Evolutionary conservation across 2,888 invertebrate species (phyloP).

Genomic region (Agonopterix subpropinquella): DNA sequence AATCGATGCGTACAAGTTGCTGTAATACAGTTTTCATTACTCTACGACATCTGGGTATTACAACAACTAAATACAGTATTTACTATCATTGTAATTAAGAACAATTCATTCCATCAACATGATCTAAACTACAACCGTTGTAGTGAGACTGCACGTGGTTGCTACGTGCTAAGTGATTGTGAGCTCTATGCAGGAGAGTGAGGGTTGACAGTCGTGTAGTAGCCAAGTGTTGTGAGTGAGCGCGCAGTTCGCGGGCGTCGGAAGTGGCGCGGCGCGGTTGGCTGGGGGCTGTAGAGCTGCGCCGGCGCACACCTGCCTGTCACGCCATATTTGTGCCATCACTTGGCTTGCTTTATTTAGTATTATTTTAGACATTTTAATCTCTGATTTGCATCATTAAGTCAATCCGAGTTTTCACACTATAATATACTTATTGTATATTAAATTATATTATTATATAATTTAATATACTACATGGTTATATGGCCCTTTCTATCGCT

Average conservation of each 20-base stretch:
- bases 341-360: conserved; percentile 18
- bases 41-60: conserved; percentile 3
- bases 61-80: conserved; percentile 3
- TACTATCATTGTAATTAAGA: not conserved
- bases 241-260: conserved; percentile 33
- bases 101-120: conserved; percentile 15
- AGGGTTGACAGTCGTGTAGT: conserved; percentile 15
- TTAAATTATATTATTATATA: no score
- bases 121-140: conserved; percentile 39
- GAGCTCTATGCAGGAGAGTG: conserved; percentile 17
- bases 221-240: conserved; percentile 16
- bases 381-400: no score
- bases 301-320: conserved; percentile 51
- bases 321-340: conserved; percentile 37
- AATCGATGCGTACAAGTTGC: not conserved
- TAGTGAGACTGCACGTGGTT: conserved; percentile 36
- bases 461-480: no score
- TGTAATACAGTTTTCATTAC: not conserved
- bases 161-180: conserved; percentile 14
- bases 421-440: no score
- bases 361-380: not conserved
- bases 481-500: no score
- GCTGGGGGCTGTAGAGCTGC: conserved; percentile 32
- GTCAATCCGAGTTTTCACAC: not conserved
- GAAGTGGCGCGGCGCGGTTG: conserved; percentile 26